Evolutionary conservation across 2,797 vertebrate species (phyloP).

Genomic region (Tangara arthus): DNA sequence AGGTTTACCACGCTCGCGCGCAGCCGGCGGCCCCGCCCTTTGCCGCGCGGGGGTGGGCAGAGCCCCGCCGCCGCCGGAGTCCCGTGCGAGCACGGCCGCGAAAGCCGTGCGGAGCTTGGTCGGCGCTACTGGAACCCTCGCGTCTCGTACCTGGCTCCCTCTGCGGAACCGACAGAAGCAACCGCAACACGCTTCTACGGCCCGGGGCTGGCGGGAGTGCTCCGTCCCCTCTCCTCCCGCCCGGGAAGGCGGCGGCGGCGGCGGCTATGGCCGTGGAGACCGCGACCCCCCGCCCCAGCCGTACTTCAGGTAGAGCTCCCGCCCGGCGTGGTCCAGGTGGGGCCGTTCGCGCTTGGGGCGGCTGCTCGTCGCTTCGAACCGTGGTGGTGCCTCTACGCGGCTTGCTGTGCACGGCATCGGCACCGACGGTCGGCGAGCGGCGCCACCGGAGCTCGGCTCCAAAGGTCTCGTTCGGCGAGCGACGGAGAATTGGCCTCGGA

Average conservation of each 20-base stretch:
- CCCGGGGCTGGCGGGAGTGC: neutral
- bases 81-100: rapidly evolving
- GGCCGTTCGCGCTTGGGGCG: neutral
- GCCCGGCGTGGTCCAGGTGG: too few species aligned
- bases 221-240: neutral
- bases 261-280: neutral
- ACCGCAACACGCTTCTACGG: neutral
- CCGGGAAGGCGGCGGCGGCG: neutral
- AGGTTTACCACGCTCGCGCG: rapidly evolving
- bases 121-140: neutral
- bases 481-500: too few species aligned
- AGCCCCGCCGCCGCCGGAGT: neutral
- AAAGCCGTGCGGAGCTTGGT: rapidly evolving
- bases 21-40: too few species aligned
- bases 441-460: neutral
- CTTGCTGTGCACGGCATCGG: too few species aligned
- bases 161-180: neutral
- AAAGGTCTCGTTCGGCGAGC: neutral
- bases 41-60: too few species aligned
- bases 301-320: too few species aligned
- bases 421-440: neutral
- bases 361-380: neutral
- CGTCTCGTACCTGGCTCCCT: neutral
- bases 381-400: too few species aligned
- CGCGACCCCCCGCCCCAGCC: neutral